Evolutionary conservation across 2,888 invertebrate species (phyloP), one percentile per base, ranked within the genome.

Genomic region (Luffia ferchaultella): DNA sequence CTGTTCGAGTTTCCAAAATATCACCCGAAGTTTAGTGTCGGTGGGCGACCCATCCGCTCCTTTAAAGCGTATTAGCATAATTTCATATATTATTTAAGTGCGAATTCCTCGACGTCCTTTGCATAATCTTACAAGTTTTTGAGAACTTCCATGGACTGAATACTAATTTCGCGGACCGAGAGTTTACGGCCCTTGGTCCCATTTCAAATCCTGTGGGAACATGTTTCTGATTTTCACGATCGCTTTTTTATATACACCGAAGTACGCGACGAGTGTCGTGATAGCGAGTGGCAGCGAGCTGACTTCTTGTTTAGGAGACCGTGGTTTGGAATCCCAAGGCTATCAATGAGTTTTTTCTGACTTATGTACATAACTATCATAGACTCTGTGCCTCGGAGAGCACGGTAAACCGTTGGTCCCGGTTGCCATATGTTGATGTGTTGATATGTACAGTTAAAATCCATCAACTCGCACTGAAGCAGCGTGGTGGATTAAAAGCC

Each of bases 81-180:
- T 66, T 70, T 64, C 67, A 68, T 67, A 68, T 67, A 68, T 68
- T 68, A 65, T 68, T 67, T 66, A 70, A 67, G 65, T 67, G 60
- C 58, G 55, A 66, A 68, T 59, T 67, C 65, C 53, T 51, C 53
- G 51, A 57, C 49, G 52, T 18, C 56, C 52, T 68, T 67, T 64
- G 59, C 68, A 68, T 70, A 68, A 70, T 67, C 62, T 57, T 3
- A 46, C 18, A 5, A 19, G 3, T 45, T 20, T 45, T 45, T n/a
- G 2, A 19, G 20, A 18, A 18, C 45, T 5, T 12, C 30, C 30
- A 3, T 12, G 30, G 12, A 3, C 30, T 30, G 30, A 30, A 30
- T 30, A 30, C 30, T 30, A 30, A 30, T 30, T 12, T 30, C 12
- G 5, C 30, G n/a, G n/a, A n/a, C 30, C 30, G 30, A 30, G 30